Conservation (phyloP, 2,888 invertebrate genomes). For the Apoda limacodes region DNA sequence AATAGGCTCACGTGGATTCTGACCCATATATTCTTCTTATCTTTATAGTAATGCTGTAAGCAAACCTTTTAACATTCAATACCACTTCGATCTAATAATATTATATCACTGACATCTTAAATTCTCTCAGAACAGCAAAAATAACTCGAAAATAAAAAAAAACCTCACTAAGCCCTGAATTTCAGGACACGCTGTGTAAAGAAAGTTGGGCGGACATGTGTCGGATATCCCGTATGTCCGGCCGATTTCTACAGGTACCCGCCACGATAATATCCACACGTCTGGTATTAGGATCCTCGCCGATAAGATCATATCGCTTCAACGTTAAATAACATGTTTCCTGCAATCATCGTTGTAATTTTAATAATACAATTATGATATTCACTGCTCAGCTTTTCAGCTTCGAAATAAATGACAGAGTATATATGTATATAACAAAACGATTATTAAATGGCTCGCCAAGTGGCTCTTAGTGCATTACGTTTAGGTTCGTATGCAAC, state of each 20-base stretch:
- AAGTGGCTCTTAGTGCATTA: slow-evolving; percentile 24
- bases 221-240: slow-evolving; percentile 45
- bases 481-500: slow-evolving; percentile 7
- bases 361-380: slow-evolving; percentile 66
- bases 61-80: too few relatives aligned
- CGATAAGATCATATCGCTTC: slow-evolving; percentile 61
- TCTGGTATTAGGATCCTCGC: slow-evolving; percentile 55
- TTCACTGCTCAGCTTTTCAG: slow-evolving; percentile 50
- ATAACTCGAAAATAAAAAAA: too few relatives aligned
- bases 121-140: too few relatives aligned
- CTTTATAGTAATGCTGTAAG: too few relatives aligned
- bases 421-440: too few relatives aligned
- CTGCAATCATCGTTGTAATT: slow-evolving; percentile 65
- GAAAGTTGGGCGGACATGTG: too few relatives aligned
- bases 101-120: too few relatives aligned
- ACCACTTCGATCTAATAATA: too few relatives aligned
- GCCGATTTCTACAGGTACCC: slow-evolving; percentile 57
- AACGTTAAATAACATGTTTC: slow-evolving; percentile 68
- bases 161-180: too few relatives aligned
- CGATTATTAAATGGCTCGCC: slow-evolving; percentile 36
- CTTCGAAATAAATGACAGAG: slow-evolving; percentile 45
- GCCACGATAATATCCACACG: slow-evolving; percentile 65
- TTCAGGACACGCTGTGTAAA: slow-evolving; percentile 29
- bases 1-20: too few relatives aligned
- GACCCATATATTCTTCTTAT: too few relatives aligned